Evolutionary conservation across 2,888 invertebrate species (phyloP).

Genomic region (Stegophylla sp.): DNA sequence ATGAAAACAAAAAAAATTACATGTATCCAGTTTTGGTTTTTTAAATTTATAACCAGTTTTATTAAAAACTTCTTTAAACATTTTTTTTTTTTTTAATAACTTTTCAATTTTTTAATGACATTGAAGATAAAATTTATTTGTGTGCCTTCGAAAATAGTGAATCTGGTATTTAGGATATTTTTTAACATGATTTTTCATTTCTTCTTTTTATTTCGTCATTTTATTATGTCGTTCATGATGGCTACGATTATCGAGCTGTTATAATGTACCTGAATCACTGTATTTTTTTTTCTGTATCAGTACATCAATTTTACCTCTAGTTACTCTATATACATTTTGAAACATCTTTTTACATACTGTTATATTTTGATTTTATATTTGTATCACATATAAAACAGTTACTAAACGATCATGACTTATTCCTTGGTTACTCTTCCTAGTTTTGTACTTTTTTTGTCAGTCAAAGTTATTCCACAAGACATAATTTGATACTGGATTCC

Average conservation of each 20-base stretch:
- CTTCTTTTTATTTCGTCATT: background rate
- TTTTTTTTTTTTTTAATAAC: background rate
- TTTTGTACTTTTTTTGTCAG: conserved; percentile 14
- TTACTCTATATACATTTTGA: conserved; percentile 11
- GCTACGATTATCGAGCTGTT: background rate
- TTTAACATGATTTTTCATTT: background rate
- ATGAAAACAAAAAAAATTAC: background rate
- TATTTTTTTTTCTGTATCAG: background rate
- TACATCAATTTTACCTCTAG: background rate
- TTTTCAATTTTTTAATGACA: background rate
- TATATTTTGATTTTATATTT: conserved; percentile 12
- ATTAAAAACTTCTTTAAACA: background rate
- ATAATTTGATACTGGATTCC: conserved; percentile 2
- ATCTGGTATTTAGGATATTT: background rate
- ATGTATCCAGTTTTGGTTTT: background rate
- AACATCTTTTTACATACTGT: conserved; percentile 25
- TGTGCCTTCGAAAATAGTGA: too few species aligned
- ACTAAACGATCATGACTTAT: background rate
- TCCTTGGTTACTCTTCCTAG: conserved; percentile 1
- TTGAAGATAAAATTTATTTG: background rate
- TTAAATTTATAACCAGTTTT: background rate
- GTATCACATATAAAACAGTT: background rate
- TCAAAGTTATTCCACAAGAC: conserved; percentile 17
- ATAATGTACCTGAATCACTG: background rate
- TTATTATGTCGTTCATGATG: background rate